Percentiles rank a stretch among this genome's conserved stretches.
These are phyloP conservation scores for Colaptes auratus DNA, from an alignment of 2,113 vertebrate species.

Conservation along the genomic window DNA sequence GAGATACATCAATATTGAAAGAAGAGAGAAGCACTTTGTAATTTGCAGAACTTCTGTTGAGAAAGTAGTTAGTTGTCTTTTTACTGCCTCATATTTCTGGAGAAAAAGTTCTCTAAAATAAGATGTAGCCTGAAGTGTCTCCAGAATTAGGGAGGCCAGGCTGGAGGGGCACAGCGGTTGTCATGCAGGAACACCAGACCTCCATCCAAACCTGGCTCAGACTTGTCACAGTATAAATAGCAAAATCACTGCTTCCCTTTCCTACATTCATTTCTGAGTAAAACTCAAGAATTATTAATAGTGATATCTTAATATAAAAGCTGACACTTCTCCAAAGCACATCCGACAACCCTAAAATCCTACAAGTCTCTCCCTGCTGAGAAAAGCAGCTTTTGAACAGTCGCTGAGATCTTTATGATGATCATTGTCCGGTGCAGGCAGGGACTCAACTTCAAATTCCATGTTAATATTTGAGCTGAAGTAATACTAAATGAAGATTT, in stretches of 20 bases:
- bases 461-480: not conserved
- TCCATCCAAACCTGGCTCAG: not conserved
- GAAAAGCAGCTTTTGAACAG: not conserved
- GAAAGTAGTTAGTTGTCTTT: not conserved
- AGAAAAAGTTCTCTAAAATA: not conserved
- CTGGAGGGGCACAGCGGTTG: not conserved
- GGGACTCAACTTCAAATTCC: not conserved
- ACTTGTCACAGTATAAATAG: not conserved
- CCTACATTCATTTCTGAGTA: not conserved
- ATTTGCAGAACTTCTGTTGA: not conserved
- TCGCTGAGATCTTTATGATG: not conserved
- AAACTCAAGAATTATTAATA: not conserved
- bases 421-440: not conserved
- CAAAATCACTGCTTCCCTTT: not conserved
- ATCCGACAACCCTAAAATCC: not conserved
- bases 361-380: not conserved
- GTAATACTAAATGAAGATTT: not conserved
- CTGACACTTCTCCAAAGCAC: not conserved
- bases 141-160: not conserved
- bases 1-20: not conserved
- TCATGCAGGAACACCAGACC: not conserved
- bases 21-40: rapidly evolving
- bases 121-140: not conserved
- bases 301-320: not conserved
- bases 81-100: not conserved